Conservation (phyloP, 2,888 invertebrate genomes). For the Yponomeuta evonymella region DNA sequence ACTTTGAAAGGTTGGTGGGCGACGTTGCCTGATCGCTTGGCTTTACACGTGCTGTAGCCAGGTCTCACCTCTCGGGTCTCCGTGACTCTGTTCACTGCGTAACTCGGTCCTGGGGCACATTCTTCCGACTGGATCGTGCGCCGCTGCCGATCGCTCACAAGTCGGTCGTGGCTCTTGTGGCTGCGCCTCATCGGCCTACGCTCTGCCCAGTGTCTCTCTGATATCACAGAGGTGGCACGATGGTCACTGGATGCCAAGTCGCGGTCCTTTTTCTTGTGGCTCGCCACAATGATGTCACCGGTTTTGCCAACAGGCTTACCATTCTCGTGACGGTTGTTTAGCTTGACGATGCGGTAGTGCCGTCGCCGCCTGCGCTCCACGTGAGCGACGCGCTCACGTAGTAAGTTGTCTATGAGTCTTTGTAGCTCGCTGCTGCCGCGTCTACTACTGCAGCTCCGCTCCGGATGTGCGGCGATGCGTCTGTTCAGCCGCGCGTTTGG, state of each 20-base stretch:
- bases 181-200: background rate
- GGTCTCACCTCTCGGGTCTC: background rate
- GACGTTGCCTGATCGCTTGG: constrained; percentile 23
- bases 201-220: background rate
- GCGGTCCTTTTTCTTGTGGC: constrained; percentile 48
- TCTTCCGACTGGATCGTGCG: constrained; percentile 37
- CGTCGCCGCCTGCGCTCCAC: constrained; percentile 61
- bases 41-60: constrained; percentile 36
- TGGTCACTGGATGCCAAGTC: background rate
- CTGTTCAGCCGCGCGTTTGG: constrained; percentile 60
- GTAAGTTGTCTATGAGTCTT: constrained; percentile 58
- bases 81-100: constrained; percentile 24
- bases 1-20: constrained; percentile 44
- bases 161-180: background rate
- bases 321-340: constrained; percentile 62
- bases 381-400: constrained; percentile 62
- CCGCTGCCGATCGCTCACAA: background rate
- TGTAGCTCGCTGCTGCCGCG: constrained; percentile 56
- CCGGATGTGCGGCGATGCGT: constrained; percentile 26
- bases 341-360: constrained; percentile 66
- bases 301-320: constrained; percentile 61
- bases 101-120: constrained; percentile 55
- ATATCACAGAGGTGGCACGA: background rate
- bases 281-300: constrained; percentile 68
- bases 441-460: constrained; percentile 35